phyloP scores from a whole-genome alignment of 2,113 vertebrate species.

The Pterophyllum scalare region DNA sequence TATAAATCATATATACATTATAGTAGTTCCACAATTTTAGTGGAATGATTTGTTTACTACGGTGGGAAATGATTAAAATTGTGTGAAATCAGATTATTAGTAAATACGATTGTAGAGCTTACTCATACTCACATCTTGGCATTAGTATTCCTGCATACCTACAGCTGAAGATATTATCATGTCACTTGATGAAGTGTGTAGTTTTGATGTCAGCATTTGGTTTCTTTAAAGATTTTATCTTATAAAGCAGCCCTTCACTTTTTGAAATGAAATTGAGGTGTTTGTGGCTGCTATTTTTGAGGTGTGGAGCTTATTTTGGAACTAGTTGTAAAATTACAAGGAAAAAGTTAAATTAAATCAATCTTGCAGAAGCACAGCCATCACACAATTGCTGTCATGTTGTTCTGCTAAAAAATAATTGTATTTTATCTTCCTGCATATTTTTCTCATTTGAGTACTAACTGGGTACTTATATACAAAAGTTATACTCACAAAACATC shows the following conservation, averaged over 20 bases:
- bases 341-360: neutral
- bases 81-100: slow-evolving; percentile 43
- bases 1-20: neutral
- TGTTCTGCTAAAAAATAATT: neutral
- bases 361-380: neutral
- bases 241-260: slow-evolving; percentile 13
- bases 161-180: slow-evolving; percentile 34
- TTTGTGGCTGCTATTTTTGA: neutral
- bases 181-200: slow-evolving; percentile 17
- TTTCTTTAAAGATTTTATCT: slow-evolving; percentile 42
- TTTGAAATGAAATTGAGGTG: neutral
- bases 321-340: slow-evolving; percentile 1
- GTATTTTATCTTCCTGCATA: neutral
- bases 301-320: slow-evolving; percentile 3
- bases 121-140: neutral
- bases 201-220: slow-evolving; percentile 44
- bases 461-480: neutral
- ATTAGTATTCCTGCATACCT: slow-evolving; percentile 36
- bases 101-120: slow-evolving; percentile 27
- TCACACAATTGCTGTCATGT: neutral
- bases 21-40: neutral
- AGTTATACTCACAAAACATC: neutral
- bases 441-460: neutral
- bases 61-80: slow-evolving; percentile 27
- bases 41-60: neutral